A percentile compares a stretch with the other conserved stretches of the same genome.
Conservation (phyloP, 2,113 vertebrate species). For the Hemicordylus capensis region DNA sequence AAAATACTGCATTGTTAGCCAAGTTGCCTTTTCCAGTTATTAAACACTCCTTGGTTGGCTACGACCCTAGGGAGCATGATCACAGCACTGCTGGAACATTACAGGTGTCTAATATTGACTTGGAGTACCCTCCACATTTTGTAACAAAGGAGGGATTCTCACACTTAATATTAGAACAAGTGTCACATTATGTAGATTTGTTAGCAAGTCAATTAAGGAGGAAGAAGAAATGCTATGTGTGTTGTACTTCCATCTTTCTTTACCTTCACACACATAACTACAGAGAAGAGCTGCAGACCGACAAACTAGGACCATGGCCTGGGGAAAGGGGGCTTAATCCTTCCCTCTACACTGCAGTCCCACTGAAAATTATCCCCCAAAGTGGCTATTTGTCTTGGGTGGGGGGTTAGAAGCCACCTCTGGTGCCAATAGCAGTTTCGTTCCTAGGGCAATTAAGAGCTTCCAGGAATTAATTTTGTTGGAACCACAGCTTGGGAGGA, state of each 20-base stretch:
- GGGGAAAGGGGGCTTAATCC: too few species aligned
- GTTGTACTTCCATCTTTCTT: too few species aligned
- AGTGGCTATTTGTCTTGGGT: too few species aligned
- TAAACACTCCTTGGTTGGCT: not conserved
- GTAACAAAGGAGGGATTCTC: not conserved
- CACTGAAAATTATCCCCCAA: too few species aligned
- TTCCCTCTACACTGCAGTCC: too few species aligned
- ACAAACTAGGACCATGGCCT: not conserved
- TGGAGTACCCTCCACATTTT: not conserved
- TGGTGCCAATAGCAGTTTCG: too few species aligned
- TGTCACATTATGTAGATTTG: not conserved
- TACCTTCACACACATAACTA: too few species aligned
- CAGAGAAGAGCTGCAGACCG: not conserved
- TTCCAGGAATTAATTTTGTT: too few species aligned
- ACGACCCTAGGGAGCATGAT: not conserved
- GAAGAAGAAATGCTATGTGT: fast-evolving
- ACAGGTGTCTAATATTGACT: not conserved
- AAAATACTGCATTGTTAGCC: not conserved
- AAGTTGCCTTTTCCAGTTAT: slow-evolving; percentile 15
- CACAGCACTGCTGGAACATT: slow-evolving; percentile 1
- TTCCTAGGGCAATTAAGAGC: too few species aligned
- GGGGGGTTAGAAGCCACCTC: too few species aligned
- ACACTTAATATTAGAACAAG: not conserved
- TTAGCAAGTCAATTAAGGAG: not conserved
- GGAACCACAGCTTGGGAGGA: too few species aligned